Percentiles rank a stretch among this genome's conserved stretches.
phyloP scores from a whole-genome alignment of 2,888 invertebrate genomes.

The Elmis aenea region DNA sequence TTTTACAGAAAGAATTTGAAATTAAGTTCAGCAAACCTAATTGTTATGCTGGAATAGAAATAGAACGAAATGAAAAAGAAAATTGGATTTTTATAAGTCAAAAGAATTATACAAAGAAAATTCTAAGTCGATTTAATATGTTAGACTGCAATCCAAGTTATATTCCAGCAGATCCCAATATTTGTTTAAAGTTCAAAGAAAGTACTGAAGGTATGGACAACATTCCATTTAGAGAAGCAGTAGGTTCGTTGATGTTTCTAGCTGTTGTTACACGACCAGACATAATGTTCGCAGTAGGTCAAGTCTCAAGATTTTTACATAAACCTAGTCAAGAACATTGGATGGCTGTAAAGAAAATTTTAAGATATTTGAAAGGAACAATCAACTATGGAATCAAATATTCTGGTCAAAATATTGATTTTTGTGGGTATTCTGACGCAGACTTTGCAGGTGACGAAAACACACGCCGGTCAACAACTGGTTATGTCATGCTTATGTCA shows the following conservation, averaged over 20 bases:
- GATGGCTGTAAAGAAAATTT: constrained; percentile 13
- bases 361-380: constrained; percentile 17
- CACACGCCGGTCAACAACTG: constrained; percentile 18
- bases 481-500: constrained; percentile 20
- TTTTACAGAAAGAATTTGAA: too few relatives aligned
- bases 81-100: neutral
- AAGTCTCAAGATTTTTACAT: too few relatives aligned
- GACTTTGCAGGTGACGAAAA: constrained; percentile 23
- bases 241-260: neutral
- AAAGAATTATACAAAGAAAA: too few relatives aligned
- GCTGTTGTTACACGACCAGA: too few relatives aligned
- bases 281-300: too few relatives aligned
- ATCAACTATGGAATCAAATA: constrained; percentile 5
- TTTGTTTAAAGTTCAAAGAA: neutral
- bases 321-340: too few relatives aligned
- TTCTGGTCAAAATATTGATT: neutral
- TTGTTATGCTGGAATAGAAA: neutral
- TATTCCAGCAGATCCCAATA: too few relatives aligned
- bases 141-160: too few relatives aligned
- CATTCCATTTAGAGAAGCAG: neutral
- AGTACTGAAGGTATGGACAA: neutral
- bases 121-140: too few relatives aligned
- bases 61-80: neutral
- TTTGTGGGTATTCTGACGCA: constrained; percentile 19
- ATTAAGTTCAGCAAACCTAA: neutral